Conservation (phyloP, 1,140 invertebrate species). For the Pomacea maculata region DNA sequence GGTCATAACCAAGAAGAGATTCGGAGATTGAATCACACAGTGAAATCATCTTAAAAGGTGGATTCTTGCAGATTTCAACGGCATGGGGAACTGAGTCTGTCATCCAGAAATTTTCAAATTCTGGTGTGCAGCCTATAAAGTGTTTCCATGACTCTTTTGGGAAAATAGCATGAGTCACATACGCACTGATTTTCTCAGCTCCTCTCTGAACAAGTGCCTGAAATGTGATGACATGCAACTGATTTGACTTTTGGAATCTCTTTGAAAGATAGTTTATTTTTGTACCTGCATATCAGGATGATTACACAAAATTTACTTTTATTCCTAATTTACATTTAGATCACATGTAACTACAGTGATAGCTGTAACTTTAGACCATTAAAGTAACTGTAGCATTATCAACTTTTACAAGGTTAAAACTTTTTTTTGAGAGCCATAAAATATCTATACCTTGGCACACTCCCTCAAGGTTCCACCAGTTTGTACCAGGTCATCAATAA, state of each 20-base stretch:
- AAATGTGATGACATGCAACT: conserved; percentile 12
- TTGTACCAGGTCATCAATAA: conserved; percentile 65
- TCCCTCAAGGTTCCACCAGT: conserved; percentile 64
- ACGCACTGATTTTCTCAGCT: conserved; percentile 58
- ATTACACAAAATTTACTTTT: neutral
- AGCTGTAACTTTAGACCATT: neutral
- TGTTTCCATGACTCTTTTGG: conserved; percentile 63
- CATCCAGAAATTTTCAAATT: conserved; percentile 64
- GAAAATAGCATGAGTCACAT: conserved; percentile 65
- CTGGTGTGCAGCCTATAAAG: conserved; percentile 50
- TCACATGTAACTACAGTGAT: neutral
- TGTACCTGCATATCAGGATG: neutral
- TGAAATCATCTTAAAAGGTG: conserved; percentile 62
- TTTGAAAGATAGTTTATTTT: too few relatives aligned
- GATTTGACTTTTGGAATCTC: too few relatives aligned
- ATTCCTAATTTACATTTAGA: neutral
- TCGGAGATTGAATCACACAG: conserved; percentile 60
- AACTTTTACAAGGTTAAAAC: neutral
- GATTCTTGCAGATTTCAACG: conserved; percentile 51
- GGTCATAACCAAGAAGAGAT: conserved; percentile 61
- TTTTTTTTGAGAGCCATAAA: neutral
- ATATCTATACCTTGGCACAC: conserved; percentile 57
- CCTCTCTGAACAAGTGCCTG: conserved; percentile 58
- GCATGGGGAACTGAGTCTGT: conserved; percentile 65
- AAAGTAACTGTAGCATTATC: neutral